phyloP scores from a whole-genome alignment of 64 coral and sea anemone genomes.

The Montipora cactus region DNA sequence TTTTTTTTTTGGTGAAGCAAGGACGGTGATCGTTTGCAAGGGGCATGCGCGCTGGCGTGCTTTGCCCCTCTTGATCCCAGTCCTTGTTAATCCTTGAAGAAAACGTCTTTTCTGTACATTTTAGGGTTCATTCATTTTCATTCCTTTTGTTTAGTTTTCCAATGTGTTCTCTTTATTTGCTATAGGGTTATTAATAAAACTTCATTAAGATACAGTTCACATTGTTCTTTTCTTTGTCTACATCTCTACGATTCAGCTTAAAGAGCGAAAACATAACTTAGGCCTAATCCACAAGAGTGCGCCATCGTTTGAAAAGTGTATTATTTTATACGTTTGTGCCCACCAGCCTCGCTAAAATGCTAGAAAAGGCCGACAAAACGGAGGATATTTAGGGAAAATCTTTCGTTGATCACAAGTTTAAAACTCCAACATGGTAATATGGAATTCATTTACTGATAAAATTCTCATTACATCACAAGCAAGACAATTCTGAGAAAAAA shows the following conservation, averaged over 20 bases:
- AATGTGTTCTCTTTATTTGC: background rate
- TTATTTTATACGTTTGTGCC: too few species aligned
- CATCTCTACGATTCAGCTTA: background rate
- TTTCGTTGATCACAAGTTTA: too few species aligned
- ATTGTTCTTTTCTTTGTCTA: background rate
- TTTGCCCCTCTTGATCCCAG: background rate
- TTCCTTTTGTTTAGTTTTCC: background rate
- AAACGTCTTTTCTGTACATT: background rate
- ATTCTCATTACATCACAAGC: too few species aligned
- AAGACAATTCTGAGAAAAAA: too few species aligned
- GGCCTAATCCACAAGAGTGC: too few species aligned
- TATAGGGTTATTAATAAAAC: background rate
- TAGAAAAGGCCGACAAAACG: too few species aligned
- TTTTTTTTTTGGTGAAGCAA: background rate
- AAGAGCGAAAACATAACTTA: background rate
- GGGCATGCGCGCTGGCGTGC: constrained; percentile 28
- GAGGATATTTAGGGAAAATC: too few species aligned
- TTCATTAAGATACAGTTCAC: background rate
- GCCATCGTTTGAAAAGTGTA: too few species aligned
- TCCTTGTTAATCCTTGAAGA: background rate
- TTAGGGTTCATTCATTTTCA: background rate
- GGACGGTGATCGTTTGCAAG: background rate
- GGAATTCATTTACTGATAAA: too few species aligned
- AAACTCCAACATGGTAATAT: too few species aligned
- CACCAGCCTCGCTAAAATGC: too few species aligned